Base-by-base conservation (phyloP, 1,140 invertebrate genomes). In the Drosophila pallidifrons region DNA sequence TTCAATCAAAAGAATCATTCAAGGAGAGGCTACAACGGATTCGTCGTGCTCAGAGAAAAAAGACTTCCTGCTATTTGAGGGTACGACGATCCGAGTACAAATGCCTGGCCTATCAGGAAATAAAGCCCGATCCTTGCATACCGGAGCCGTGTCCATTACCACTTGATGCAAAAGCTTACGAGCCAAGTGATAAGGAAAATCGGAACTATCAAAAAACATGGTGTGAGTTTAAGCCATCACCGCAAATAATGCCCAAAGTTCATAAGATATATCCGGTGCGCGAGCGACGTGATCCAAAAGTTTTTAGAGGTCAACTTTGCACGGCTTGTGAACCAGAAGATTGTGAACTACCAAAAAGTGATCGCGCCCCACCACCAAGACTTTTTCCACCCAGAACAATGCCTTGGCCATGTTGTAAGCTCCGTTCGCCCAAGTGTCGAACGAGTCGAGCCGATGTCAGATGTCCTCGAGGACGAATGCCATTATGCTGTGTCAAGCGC, bases 401-500 rank as follows among this genome's bases (percentile, higher is more conserved):
- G 11, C 13, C 11, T 2, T n/a, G 54, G 74, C 74, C 63, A 2
- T 82, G 79, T 7, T 82, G 80, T 58, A 75, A 59, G 45, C 6
- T 78, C 0, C 7, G 43, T 1, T 2, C 35, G 0, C 55, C 64
- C 0, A 51, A 41, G 5, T 82, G 80, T 6, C 6, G 7, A 10
- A 1, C 43, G 0, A 57, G 0, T 3, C n/a, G 55, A 0, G 0
- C 6, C 1, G 32, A 59, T 2, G 49, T 45, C 7, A 25, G 6
- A 0, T 82, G 80, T 10, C 3, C 15, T 0, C 6, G 28, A 1
- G 20, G 32, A 0, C 59, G 46, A 0, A 10, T 16, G 4, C 66
- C 71, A 1, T 43, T 46, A 3, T 77, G 76, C 54, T 82, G 81
- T 49, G 55, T 15, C 25, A 82, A 83, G 60, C 45, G 59, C 0